Percentiles rank a stretch among this genome's conserved stretches.
Conservation (phyloP, 2,797 vertebrate genomes). For the Valencia hispanica region DNA sequence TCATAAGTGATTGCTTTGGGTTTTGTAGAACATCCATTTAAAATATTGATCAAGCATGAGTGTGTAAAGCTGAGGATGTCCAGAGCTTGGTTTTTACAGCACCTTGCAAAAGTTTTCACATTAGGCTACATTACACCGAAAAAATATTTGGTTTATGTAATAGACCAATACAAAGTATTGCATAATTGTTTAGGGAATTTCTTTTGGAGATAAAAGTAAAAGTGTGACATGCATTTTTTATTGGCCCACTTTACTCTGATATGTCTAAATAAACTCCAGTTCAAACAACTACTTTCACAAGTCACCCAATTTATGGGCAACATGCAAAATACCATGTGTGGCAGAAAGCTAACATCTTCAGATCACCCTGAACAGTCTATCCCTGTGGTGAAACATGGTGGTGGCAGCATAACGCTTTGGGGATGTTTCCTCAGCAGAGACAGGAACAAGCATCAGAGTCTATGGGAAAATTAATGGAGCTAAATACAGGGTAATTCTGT, state of each 20-base stretch:
- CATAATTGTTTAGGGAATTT: neutral
- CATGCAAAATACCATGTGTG: neutral
- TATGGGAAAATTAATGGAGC: neutral
- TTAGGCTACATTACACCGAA: neutral
- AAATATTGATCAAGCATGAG: conserved; percentile 6
- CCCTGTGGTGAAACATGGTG: neutral
- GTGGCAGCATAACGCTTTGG: no score
- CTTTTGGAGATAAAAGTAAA: neutral
- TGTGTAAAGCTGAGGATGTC: conserved; percentile 9
- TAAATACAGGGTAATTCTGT: neutral
- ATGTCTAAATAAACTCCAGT: neutral
- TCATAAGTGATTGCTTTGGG: conserved; percentile 14
- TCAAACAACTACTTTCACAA: neutral
- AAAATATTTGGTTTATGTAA: neutral
- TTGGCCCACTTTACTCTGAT: neutral
- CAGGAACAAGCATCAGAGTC: neutral
- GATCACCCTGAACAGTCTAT: neutral
- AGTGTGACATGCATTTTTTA: neutral
- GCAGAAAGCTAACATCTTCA: neutral
- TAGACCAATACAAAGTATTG: no score
- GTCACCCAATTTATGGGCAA: neutral
- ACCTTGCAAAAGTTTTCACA: neutral
- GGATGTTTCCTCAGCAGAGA: neutral
- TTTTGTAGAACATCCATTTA: conserved; percentile 6
- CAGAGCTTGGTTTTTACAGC: neutral